phyloP scores from a whole-genome alignment of 2,888 invertebrate genomes.

The Eledona agricola region DNA sequence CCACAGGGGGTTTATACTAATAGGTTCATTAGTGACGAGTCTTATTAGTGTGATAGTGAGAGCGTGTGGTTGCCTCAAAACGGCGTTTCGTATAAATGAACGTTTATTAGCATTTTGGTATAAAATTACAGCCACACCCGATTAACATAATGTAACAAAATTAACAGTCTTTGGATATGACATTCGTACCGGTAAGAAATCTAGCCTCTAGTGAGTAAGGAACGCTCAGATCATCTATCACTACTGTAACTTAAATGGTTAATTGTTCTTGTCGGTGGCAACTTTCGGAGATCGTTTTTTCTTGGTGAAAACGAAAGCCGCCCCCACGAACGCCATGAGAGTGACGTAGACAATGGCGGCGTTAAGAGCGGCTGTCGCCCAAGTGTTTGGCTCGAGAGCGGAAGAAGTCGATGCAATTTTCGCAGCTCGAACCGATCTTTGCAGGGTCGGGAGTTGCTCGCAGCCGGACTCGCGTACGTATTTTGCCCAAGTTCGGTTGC shows the following conservation, averaged over 20 bases:
- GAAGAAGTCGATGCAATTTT: constrained; percentile 20
- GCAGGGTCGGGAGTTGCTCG: constrained; percentile 51
- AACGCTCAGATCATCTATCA: constrained; percentile 24
- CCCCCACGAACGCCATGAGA: constrained; percentile 54
- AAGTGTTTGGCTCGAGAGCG: constrained; percentile 50
- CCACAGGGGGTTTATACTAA: constrained; percentile 35
- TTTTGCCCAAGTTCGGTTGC: constrained; percentile 77
- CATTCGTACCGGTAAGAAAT: constrained; percentile 5
- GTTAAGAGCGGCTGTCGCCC: constrained; percentile 60
- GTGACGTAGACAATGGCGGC: constrained; percentile 59
- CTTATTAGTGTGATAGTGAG: constrained; percentile 33
- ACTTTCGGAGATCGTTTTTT: constrained; percentile 25
- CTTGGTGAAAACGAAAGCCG: constrained; percentile 39
- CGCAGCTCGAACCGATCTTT: constrained; percentile 47
- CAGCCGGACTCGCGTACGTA: constrained; percentile 75
- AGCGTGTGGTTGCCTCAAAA: constrained; percentile 17
- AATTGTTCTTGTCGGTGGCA: constrained; percentile 31
- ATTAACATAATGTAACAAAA: constrained; percentile 28
- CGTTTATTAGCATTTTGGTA: constrained; percentile 29
- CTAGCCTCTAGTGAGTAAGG: constrained; percentile 7
- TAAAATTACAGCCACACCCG: constrained; percentile 36
- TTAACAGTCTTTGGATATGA: constrained; percentile 35
- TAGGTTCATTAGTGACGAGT: constrained; percentile 36
- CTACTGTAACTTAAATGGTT: constrained; percentile 12
- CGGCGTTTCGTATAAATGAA: constrained; percentile 20